These are phyloP conservation scores for Keiferia lycopersicella DNA, from an alignment of 2,888 invertebrate species.

Conservation along the genomic window DNA sequence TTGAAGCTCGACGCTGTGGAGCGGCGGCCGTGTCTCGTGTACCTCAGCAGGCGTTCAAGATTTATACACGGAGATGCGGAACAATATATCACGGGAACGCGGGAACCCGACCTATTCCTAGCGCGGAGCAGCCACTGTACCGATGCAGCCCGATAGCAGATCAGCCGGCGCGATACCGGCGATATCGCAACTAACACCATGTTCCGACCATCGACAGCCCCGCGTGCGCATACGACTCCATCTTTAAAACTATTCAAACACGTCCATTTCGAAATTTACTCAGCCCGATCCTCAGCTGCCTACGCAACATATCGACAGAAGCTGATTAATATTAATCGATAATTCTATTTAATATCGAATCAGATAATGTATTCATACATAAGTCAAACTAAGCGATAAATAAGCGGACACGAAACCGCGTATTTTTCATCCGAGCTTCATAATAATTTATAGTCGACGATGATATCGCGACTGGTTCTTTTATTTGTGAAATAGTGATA, in stretches of 20 bases:
- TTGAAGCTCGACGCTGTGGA: slow-evolving; percentile 73
- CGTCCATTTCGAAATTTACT: slow-evolving; percentile 7
- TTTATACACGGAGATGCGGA: slow-evolving; percentile 79
- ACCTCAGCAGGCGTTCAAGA: slow-evolving; percentile 81
- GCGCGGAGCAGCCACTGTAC: slow-evolving; percentile 72
- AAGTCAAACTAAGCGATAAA: slow-evolving; percentile 71
- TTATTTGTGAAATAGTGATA: slow-evolving; percentile 81
- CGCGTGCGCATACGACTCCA: slow-evolving; percentile 34
- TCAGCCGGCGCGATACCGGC: slow-evolving; percentile 63
- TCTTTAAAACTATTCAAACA: slow-evolving; percentile 18
- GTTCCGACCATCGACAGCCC: slow-evolving; percentile 49
- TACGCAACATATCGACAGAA: slow-evolving; percentile 38
- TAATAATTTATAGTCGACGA: slow-evolving; percentile 78
- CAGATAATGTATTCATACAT: slow-evolving; percentile 68
- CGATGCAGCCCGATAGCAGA: slow-evolving; percentile 74
- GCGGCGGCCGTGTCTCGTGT: slow-evolving; percentile 76
- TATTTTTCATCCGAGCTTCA: slow-evolving; percentile 77
- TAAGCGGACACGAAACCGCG: slow-evolving; percentile 73
- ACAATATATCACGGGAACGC: slow-evolving; percentile 80
- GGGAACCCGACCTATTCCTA: slow-evolving; percentile 80
- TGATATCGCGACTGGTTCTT: slow-evolving; percentile 80
- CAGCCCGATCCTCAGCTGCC: slow-evolving; percentile 18
- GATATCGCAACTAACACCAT: slow-evolving; percentile 55
- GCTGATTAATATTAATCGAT: slow-evolving; percentile 51
- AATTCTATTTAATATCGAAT: slow-evolving; percentile 54